Percentiles rank a stretch among this genome's conserved stretches.
Evolutionary conservation across 1,140 invertebrate genomes (phyloP).

Genomic region (Rhagoletis pomonella): DNA sequence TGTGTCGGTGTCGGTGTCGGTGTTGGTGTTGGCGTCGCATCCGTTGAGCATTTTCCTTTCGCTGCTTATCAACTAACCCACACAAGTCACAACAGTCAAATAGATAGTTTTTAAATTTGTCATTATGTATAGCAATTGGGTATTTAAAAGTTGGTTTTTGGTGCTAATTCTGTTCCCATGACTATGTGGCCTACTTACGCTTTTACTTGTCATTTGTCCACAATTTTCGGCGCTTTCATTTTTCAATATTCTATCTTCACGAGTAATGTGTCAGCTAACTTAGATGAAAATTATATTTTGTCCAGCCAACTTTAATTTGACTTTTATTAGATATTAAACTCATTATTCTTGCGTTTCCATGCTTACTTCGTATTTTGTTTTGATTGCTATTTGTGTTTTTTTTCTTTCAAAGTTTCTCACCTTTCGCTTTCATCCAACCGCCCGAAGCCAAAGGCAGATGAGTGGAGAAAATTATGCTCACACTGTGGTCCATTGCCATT

Average conservation of each 20-base stretch:
- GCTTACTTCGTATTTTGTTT: neutral
- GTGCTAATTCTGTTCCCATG: neutral
- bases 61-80: neutral
- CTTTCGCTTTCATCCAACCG: constrained; percentile 26
- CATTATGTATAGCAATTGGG: neutral
- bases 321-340: neutral
- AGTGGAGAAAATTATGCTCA: neutral
- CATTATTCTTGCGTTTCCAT: neutral
- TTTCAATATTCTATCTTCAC: neutral
- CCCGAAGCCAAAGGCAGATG: neutral
- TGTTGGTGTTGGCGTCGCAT: neutral
- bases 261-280: neutral
- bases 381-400: neutral
- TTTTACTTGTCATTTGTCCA: too few relatives aligned
- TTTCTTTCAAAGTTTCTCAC: neutral
- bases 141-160: neutral
- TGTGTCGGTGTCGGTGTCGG: neutral
- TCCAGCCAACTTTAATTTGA: neutral
- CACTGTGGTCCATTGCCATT: constrained; percentile 13
- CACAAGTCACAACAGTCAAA: neutral
- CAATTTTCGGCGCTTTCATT: neutral
- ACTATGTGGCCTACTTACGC: neutral
- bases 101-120: too few relatives aligned
- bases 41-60: constrained; percentile 25
- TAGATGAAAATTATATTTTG: neutral